Evolutionary conservation across 2,113 vertebrate species (phyloP).

Genomic region (Struthio camelus): DNA sequence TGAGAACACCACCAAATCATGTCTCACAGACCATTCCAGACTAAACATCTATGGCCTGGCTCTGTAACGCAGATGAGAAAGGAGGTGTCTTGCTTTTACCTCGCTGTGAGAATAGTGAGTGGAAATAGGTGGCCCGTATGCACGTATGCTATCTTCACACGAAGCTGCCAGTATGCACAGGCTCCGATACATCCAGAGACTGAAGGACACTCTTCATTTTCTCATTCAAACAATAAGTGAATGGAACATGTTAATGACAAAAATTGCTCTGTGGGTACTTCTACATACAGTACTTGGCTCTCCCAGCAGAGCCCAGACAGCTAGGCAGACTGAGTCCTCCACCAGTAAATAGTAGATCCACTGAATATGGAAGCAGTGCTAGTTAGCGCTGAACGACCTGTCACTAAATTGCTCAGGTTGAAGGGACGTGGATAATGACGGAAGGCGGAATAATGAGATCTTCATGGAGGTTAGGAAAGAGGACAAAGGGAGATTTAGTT

Average conservation of each 20-base stretch:
- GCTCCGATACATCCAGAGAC: not conserved
- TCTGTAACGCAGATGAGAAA: slow-evolving; percentile 13
- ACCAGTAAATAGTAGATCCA: not conserved
- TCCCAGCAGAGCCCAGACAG: not conserved
- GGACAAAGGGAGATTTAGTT: not conserved
- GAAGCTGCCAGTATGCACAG: not conserved
- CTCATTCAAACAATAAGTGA: fast-evolving
- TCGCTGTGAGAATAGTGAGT: not conserved
- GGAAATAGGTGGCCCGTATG: fast-evolving
- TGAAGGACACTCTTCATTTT: not conserved
- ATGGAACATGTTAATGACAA: not conserved
- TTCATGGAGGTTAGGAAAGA: not conserved
- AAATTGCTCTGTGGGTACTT: not conserved
- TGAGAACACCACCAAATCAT: slow-evolving; percentile 60
- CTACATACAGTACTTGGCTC: not conserved
- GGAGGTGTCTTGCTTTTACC: not conserved
- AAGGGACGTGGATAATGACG: not conserved
- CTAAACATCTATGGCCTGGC: not conserved
- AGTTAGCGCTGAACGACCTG: not conserved
- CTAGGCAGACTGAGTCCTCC: fast-evolving
- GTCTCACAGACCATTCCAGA: slow-evolving; percentile 31
- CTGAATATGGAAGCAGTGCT: not conserved
- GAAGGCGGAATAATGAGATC: not conserved
- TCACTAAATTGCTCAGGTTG: not conserved
- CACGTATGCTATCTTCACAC: fast-evolving